Percentiles rank a stretch among this genome's conserved stretches.
These are phyloP conservation scores for Tigriopus japonicus DNA, from an alignment of 1,140 invertebrate genomes.

Conservation along the genomic window DNA sequence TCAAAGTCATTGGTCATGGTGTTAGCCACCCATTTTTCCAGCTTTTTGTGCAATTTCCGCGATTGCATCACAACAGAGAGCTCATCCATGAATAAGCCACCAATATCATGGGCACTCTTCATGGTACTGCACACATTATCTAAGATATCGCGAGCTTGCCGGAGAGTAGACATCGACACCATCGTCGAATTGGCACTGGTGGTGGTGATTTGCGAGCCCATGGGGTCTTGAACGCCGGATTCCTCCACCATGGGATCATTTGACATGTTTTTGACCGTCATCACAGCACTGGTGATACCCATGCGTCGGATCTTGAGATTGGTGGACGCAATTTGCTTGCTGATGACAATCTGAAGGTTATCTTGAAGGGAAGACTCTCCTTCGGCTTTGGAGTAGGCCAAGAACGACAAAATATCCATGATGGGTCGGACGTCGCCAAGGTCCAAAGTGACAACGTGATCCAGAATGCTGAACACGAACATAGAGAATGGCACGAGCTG, in stretches of 20 bases:
- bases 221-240: too few species aligned
- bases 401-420: constrained; percentile 16
- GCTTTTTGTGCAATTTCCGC: constrained; percentile 13
- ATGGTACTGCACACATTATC: background rate
- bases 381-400: constrained; percentile 14
- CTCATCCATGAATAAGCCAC: constrained; percentile 20
- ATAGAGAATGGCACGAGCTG: background rate
- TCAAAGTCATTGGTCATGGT: constrained; percentile 14
- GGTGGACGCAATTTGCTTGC: constrained; percentile 15
- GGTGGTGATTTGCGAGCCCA: background rate
- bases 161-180: background rate
- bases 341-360: constrained; percentile 17
- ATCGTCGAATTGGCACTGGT: background rate
- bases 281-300: constrained; percentile 5
- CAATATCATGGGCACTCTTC: background rate
- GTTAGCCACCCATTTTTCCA: constrained; percentile 15
- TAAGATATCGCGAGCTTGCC: background rate
- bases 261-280: constrained; percentile 10
- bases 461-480: constrained; percentile 2
- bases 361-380: constrained; percentile 15
- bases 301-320: background rate
- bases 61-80: constrained; percentile 17
- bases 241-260: background rate
- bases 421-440: constrained; percentile 15
- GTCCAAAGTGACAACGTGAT: constrained; percentile 14